These are phyloP conservation scores for Hypomecis punctinalis DNA, from an alignment of 2,888 invertebrate species.

Conservation along the genomic window DNA sequence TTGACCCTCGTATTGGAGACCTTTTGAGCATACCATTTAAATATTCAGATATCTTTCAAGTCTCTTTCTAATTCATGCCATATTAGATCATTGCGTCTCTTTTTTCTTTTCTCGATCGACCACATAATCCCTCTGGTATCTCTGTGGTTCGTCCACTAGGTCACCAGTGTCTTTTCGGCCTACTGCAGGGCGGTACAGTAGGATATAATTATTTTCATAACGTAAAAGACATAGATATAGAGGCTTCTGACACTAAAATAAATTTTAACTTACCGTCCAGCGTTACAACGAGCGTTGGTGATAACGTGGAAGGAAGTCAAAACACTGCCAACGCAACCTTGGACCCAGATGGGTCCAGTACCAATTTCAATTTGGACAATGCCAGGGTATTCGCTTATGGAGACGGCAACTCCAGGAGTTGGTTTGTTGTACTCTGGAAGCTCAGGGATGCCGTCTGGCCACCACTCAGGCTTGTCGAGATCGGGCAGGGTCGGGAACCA, in stretches of 20 bases:
- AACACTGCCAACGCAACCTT: constrained; percentile 41
- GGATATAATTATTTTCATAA: too few relatives aligned
- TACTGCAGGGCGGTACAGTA: too few relatives aligned
- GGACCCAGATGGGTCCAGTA: constrained; percentile 38
- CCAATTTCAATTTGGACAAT: constrained; percentile 59
- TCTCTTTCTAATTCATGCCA: too few relatives aligned
- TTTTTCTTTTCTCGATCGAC: too few relatives aligned
- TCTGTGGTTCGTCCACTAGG: too few relatives aligned
- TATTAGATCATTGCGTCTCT: too few relatives aligned
- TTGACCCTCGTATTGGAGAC: too few relatives aligned
- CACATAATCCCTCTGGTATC: too few relatives aligned
- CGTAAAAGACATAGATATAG: too few relatives aligned
- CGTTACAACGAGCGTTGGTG: constrained; percentile 40
- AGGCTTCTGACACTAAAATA: background rate
- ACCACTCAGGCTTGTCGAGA: constrained; percentile 19
- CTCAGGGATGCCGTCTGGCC: constrained; percentile 12
- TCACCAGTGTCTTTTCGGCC: too few relatives aligned
- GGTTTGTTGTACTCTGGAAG: constrained; percentile 26
- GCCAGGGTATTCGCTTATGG: constrained; percentile 46
- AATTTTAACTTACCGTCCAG: constrained; percentile 38
- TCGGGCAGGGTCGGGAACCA: constrained; percentile 27
- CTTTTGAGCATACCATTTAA: too few relatives aligned
- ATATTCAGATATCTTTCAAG: too few relatives aligned
- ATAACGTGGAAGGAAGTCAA: constrained; percentile 39
- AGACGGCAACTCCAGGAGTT: constrained; percentile 14